Conservation (phyloP, 1,140 invertebrate species). For the Papilio machaon region DNA sequence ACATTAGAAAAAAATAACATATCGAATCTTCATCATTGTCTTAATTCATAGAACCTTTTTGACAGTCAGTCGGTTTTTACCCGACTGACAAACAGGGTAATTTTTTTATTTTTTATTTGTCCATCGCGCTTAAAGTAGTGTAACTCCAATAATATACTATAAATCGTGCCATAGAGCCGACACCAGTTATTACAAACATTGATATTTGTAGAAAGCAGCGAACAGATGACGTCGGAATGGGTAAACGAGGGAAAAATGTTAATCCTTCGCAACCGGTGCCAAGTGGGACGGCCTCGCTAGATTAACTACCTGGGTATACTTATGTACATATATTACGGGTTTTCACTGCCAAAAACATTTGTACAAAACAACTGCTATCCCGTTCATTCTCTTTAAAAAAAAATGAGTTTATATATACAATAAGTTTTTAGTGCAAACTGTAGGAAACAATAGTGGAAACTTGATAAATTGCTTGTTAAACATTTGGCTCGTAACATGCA, state of each 20-base stretch:
- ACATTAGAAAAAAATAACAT: too few species aligned
- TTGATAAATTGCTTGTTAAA: background rate
- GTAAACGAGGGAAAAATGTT: conserved; percentile 44
- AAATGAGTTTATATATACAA: too few species aligned
- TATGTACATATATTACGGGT: background rate
- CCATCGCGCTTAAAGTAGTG: too few species aligned
- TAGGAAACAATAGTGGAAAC: too few species aligned
- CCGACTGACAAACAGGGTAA: too few species aligned
- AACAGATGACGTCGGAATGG: conserved; percentile 34
- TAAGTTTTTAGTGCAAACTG: too few species aligned
- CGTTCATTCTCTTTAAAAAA: background rate
- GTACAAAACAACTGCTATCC: background rate
- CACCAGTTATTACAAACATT: background rate
- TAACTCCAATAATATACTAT: background rate
- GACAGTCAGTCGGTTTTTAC: background rate
- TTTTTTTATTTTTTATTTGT: too few species aligned
- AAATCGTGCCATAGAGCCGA: background rate
- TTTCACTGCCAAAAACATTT: background rate
- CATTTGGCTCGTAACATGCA: background rate
- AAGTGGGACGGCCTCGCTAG: conserved; percentile 40
- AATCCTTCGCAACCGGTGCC: conserved; percentile 46
- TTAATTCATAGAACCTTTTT: too few species aligned
- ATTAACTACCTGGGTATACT: background rate
- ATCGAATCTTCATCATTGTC: too few species aligned
- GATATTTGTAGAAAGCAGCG: conserved; percentile 43